These are phyloP conservation scores for Formicarius rufipectus DNA, from an alignment of 2,113 vertebrate species.

Conservation along the genomic window DNA sequence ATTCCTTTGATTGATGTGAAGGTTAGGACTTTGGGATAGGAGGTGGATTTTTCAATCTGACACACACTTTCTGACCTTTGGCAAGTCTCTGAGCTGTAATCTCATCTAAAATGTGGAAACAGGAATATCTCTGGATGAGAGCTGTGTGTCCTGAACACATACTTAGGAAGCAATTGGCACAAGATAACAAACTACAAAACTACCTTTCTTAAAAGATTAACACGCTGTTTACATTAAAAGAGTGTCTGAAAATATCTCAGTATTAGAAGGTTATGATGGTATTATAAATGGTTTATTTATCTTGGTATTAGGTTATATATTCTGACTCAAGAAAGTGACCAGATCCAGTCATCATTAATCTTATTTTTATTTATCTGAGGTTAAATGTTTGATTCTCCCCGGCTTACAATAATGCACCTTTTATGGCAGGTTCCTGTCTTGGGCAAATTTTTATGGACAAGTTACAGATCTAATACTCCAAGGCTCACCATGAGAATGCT, in stretches of 20 bases:
- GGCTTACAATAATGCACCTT: not conserved
- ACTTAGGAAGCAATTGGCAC: not conserved
- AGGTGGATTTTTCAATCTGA: not conserved
- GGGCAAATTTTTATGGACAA: not conserved
- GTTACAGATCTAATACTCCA: not conserved
- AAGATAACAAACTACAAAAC: not conserved
- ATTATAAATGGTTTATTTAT: not conserved
- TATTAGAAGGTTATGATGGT: not conserved
- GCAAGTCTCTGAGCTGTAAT: not conserved
- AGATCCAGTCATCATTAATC: not conserved
- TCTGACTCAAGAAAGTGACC: not conserved
- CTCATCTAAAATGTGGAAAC: not conserved
- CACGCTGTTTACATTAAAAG: not conserved
- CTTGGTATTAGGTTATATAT: not conserved
- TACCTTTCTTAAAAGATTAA: not conserved
- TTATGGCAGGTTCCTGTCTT: not conserved
- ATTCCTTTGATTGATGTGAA: not conserved
- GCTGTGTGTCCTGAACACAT: not conserved
- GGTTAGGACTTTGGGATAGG: not conserved
- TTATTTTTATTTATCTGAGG: not conserved
- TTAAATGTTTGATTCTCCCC: not conserved
- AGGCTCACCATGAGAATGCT: constrained; percentile 20
- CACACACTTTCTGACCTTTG: not conserved
- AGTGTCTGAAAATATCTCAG: not conserved
- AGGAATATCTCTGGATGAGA: not conserved